Evolutionary conservation across 2,113 vertebrate species (phyloP).

Genomic region (Egretta garzetta): DNA sequence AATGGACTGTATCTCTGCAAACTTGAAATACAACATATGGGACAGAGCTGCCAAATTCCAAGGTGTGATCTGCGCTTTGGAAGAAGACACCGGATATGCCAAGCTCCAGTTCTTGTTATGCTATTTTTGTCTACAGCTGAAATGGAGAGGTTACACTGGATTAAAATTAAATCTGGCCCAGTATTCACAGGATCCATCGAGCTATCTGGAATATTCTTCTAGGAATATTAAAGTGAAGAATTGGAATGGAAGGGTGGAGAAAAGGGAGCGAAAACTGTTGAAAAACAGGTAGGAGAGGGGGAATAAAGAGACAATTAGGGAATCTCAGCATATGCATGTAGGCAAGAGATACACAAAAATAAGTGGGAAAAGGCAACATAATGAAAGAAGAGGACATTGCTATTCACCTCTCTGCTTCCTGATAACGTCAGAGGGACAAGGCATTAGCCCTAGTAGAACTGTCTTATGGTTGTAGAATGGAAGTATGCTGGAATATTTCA

Average conservation of each 20-base stretch:
- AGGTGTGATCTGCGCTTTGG: not conserved
- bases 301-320: not conserved
- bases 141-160: not conserved
- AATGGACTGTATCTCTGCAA: not conserved
- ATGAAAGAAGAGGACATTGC: not conserved
- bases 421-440: not conserved
- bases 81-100: not conserved
- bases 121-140: not conserved
- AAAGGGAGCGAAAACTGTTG: not conserved
- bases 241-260: not conserved
- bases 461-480: not conserved
- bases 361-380: not conserved
- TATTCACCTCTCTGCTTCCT: not conserved
- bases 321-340: not conserved
- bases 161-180: not conserved
- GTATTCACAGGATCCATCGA: not conserved
- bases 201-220: not conserved
- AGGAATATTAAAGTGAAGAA: not conserved
- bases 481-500: not conserved
- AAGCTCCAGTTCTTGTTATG: not conserved
- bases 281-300: not conserved
- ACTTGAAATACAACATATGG: not conserved
- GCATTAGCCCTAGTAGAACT: not conserved
- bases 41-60: not conserved
- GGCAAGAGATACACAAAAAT: not conserved